Evolutionary conservation across 64 coral and sea anemone species (phyloP), one percentile per base, ranked within the genome.

Genomic region (Stylophora pistillata): DNA sequence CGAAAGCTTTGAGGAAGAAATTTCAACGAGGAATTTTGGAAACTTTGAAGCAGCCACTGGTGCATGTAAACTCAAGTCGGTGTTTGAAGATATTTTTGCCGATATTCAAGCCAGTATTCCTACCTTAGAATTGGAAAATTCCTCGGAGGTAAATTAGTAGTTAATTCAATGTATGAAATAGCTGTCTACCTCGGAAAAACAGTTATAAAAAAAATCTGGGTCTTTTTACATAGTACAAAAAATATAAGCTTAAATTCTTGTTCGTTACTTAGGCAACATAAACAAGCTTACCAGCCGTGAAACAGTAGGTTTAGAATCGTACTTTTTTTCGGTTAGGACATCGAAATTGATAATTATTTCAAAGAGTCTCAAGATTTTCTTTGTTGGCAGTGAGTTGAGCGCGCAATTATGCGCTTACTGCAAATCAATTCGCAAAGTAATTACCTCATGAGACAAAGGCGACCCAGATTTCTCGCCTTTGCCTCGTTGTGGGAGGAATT

Each of bases 61-160:
- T 89, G 92, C 87, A 29, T 87, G 89, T 74, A 89, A 89, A 71
- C 89, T 98, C 30, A 98, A 96, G 70, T 91, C 95, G 54, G 95
- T 91, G 86, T 93, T 96, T 77, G 95, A 95, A 55, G 73, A 73
- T 55, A 98, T 98, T 81, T 98, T 98, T 58, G 89, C 92, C 10
- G 96, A 98, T 86, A 91, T 98, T 56, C 80, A 95, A 78, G 93
- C 93, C 21, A 98, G 89, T 81, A 98, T 98, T 89, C 96, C 96
- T 17, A 77, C 56, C 64, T 85, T 98, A 30, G 76, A 94, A 61
- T 95, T 94, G 53, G 96, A 95, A 28, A 89, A 85, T 63, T 76
- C 79, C 61, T 94, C 90, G 32, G 95, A 96, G 69, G 94, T 96
- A 93, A 96, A 73, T 63, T 16, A 56, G 0, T 25, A 88, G 10